A percentile compares a stretch with the other conserved stretches of the same genome.
Conservation (phyloP, 1,140 invertebrate species). For the Globodera ellingtonae region DNA sequence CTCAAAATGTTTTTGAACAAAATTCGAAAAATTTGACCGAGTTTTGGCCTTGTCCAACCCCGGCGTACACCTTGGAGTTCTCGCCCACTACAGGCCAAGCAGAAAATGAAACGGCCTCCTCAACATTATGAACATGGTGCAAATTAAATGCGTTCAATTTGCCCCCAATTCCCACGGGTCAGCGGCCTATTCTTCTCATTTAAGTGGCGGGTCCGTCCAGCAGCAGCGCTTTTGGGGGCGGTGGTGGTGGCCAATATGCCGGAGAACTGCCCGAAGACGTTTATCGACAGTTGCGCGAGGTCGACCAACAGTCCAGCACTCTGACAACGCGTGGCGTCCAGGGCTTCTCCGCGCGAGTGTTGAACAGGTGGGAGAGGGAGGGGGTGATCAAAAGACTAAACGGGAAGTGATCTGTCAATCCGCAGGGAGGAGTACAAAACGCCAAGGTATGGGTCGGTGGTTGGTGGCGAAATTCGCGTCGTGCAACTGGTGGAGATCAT, state of each 20-base stretch:
- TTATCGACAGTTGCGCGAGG: constrained; percentile 39
- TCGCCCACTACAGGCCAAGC: background rate
- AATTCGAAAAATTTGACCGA: background rate
- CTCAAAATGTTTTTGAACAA: background rate
- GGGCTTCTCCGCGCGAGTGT: constrained; percentile 47
- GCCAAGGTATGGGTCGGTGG: constrained; percentile 3
- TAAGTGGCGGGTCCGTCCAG: constrained; percentile 24
- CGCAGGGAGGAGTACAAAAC: constrained; percentile 17
- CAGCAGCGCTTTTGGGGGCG: constrained; percentile 14
- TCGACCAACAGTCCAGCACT: constrained; percentile 49
- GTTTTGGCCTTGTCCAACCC: background rate
- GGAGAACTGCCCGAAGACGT: constrained; percentile 35
- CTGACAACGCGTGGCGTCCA: constrained; percentile 37
- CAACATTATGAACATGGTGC: constrained; percentile 7
- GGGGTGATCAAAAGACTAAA: background rate
- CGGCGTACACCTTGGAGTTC: background rate
- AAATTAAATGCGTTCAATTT: background rate
- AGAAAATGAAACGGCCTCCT: background rate
- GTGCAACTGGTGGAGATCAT: constrained; percentile 94
- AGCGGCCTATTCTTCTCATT: background rate
- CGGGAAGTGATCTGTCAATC: background rate
- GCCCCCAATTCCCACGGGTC: background rate
- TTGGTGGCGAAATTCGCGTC: constrained; percentile 42
- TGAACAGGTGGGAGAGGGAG: constrained; percentile 29
- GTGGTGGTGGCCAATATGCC: background rate